Percentiles rank a stretch among this genome's conserved stretches.
Conservation (phyloP, 2,888 invertebrate genomes). For the Trichogramma evanescens region DNA sequence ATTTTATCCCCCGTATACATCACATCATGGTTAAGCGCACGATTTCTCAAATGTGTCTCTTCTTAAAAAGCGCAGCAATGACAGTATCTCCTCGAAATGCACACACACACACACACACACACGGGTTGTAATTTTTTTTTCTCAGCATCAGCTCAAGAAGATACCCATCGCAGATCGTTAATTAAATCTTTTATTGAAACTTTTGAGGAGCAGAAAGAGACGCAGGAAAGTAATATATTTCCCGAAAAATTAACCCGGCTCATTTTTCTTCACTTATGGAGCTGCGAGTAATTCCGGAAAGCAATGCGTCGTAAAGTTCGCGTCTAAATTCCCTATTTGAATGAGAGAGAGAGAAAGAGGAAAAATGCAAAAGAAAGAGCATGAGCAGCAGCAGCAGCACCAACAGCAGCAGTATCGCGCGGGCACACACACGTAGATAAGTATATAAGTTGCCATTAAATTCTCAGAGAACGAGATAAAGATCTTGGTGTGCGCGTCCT, state of each 20-base stretch:
- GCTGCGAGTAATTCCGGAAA: constrained; percentile 7
- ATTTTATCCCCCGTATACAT: too few species aligned
- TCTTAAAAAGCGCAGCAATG: too few species aligned
- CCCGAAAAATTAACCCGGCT: background rate
- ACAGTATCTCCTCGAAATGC: too few species aligned
- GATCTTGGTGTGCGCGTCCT: background rate
- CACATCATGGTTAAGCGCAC: too few species aligned
- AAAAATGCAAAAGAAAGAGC: too few species aligned
- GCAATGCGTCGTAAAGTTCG: constrained; percentile 9
- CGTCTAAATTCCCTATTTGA: constrained; percentile 8
- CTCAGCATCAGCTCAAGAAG: background rate
- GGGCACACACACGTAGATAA: background rate
- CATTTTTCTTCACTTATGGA: background rate
- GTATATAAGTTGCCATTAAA: constrained; percentile 7
- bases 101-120: too few species aligned
- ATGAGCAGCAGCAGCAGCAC: background rate
- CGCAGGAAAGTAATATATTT: background rate
- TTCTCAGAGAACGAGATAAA: constrained; percentile 12
- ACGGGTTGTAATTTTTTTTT: too few species aligned
- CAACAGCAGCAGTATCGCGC: background rate
- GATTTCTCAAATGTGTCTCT: too few species aligned
- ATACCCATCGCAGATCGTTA: constrained; percentile 2
- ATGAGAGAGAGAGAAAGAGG: background rate
- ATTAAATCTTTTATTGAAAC: background rate
- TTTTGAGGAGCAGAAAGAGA: background rate